Percentiles rank a stretch among this genome's conserved stretches.
phyloP scores from a whole-genome alignment of 2,797 vertebrate species.

The Scarus forsteni region DNA sequence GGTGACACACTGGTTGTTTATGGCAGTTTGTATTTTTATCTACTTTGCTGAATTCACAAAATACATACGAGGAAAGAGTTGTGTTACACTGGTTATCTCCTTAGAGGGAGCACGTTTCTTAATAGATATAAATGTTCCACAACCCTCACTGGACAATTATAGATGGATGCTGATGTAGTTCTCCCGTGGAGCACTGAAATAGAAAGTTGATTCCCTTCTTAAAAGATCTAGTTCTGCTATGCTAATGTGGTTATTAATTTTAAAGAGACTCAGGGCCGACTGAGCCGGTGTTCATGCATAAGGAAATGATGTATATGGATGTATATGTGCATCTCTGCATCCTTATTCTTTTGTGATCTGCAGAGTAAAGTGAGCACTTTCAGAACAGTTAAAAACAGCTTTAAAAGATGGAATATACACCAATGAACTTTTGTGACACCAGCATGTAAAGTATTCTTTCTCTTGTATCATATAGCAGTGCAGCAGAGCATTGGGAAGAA shows the following conservation, averaged over 20 bases:
- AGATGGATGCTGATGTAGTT: slow-evolving; percentile 8
- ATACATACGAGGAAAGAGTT: slow-evolving; percentile 1
- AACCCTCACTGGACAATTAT: slow-evolving; percentile 3
- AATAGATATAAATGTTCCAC: slow-evolving; percentile 16
- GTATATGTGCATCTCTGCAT: slow-evolving; percentile 32
- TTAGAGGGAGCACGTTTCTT: not conserved
- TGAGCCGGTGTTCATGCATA: slow-evolving; percentile 27
- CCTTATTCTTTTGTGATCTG: slow-evolving; percentile 17
- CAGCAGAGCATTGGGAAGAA: not conserved
- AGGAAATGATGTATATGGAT: slow-evolving; percentile 38
- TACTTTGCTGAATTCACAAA: not conserved
- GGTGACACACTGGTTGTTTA: not conserved
- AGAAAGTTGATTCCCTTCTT: slow-evolving; percentile 1
- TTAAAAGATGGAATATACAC: not conserved
- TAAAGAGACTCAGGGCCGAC: not conserved
- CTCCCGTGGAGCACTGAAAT: not conserved
- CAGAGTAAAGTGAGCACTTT: not conserved
- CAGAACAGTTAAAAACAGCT: not conserved
- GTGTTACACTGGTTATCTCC: slow-evolving; percentile 8
- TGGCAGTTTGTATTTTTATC: not conserved
- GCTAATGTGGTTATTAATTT: not conserved
- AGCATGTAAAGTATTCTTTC: not conserved
- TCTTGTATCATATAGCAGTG: not conserved
- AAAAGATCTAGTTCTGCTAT: not conserved
- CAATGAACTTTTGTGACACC: slow-evolving; percentile 27